Conservation (phyloP, 2,797 vertebrate genomes). For the Lepilemur ruficaudatus region DNA sequence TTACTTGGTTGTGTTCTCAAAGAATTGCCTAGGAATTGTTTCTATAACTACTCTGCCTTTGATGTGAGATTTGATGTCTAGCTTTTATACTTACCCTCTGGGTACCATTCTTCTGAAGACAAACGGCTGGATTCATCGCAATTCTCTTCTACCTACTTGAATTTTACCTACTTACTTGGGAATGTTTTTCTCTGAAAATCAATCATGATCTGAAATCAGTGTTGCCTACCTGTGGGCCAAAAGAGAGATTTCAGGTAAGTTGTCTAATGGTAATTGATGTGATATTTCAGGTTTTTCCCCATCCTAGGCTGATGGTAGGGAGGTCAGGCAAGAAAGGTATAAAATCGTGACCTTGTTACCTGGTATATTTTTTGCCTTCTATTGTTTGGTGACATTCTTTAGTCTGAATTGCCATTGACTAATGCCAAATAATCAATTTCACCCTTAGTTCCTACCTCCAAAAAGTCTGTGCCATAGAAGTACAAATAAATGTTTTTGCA, state of each 20-base stretch:
- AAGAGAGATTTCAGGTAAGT: rapidly evolving
- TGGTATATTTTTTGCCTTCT: conserved; percentile 35
- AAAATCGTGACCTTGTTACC: conserved; percentile 60
- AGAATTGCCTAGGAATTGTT: background rate
- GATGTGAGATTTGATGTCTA: background rate
- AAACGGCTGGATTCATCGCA: background rate
- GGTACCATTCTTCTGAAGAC: background rate
- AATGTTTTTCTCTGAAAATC: conserved; percentile 4
- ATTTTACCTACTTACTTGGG: background rate
- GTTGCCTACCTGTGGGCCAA: conserved; percentile 3
- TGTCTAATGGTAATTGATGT: background rate
- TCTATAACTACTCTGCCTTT: background rate
- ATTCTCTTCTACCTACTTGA: background rate
- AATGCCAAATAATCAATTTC: conserved; percentile 62
- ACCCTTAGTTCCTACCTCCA: background rate
- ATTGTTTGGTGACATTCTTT: conserved; percentile 46
- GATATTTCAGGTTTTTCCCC: background rate
- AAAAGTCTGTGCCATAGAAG: background rate
- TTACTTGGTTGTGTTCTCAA: background rate
- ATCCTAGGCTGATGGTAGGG: background rate
- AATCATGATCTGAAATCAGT: background rate
- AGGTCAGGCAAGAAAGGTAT: conserved; percentile 28
- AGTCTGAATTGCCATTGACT: conserved; percentile 45
- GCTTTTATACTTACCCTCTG: background rate
- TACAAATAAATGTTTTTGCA: background rate